These are phyloP conservation scores for Eristalis intricaria DNA, from an alignment of 2,888 invertebrate genomes.

Conservation along the genomic window DNA sequence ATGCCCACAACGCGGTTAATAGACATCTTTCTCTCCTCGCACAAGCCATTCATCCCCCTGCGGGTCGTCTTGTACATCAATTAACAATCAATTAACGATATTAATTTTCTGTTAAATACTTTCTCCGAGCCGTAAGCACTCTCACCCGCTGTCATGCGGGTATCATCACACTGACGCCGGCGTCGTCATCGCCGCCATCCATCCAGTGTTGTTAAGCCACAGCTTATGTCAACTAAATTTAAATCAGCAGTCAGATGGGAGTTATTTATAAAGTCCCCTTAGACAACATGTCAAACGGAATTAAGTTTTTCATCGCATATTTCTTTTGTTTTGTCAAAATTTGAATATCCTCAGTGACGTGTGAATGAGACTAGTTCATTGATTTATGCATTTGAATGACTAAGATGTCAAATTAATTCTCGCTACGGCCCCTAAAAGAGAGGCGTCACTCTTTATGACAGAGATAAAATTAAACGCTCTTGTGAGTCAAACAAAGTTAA, in stretches of 20 bases:
- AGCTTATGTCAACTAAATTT: background rate
- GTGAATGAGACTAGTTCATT: background rate
- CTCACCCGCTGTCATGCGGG: background rate
- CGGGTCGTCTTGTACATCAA: background rate
- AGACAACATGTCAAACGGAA: background rate
- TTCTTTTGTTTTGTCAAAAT: background rate
- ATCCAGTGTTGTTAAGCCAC: too few species aligned
- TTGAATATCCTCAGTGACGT: background rate
- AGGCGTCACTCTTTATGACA: background rate
- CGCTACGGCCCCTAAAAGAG: background rate
- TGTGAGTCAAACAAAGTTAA: background rate
- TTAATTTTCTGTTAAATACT: conserved; percentile 9
- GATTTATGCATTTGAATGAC: background rate
- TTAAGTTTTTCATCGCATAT: background rate
- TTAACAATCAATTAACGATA: conserved; percentile 26
- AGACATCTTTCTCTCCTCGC: background rate
- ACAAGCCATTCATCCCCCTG: background rate
- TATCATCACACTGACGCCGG: background rate
- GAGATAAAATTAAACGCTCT: background rate
- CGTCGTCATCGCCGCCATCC: too few species aligned
- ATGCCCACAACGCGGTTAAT: background rate
- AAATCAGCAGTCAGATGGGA: background rate
- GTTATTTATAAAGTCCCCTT: background rate
- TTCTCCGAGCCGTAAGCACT: background rate
- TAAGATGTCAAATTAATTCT: conserved; percentile 2